A percentile compares a stretch with the other conserved stretches of the same genome.
phyloP scores from a whole-genome alignment of 1,140 invertebrate species.

The Drosophila sechellia region DNA sequence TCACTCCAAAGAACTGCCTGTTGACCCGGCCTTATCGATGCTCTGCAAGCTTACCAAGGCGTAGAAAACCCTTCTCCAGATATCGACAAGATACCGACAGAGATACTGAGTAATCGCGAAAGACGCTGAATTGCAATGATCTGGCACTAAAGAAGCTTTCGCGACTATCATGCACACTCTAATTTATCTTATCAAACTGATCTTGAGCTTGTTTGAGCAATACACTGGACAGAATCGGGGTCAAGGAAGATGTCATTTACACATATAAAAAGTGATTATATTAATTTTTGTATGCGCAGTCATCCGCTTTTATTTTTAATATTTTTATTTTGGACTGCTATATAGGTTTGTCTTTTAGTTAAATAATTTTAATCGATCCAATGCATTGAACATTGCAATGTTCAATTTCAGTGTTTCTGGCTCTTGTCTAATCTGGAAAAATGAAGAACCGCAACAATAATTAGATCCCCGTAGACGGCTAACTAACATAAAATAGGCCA shows the following conservation, averaged over 20 bases:
- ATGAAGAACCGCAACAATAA: slow-evolving; percentile 15
- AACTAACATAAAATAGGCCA: slow-evolving; percentile 21
- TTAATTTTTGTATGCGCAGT: background rate
- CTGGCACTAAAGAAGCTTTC: slow-evolving; percentile 50
- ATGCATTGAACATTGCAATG: no score
- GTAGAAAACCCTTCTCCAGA: background rate
- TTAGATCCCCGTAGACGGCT: slow-evolving; percentile 18
- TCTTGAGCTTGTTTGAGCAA: slow-evolving; percentile 57
- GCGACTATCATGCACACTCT: slow-evolving; percentile 45
- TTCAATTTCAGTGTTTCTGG: slow-evolving; percentile 58
- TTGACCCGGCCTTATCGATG: slow-evolving; percentile 51
- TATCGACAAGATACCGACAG: background rate
- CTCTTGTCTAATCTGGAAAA: slow-evolving; percentile 55
- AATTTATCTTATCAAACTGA: slow-evolving; percentile 78
- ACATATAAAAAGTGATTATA: no score
- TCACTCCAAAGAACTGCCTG: slow-evolving; percentile 8
- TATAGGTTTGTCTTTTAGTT: background rate
- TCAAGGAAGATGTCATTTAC: background rate
- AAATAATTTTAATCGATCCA: background rate
- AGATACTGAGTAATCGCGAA: slow-evolving; percentile 22
- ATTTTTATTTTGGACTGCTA: no score
- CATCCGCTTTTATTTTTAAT: no score
- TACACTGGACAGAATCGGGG: slow-evolving; percentile 47
- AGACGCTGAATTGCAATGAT: slow-evolving; percentile 64
- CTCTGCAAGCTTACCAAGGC: background rate